A percentile compares a stretch with the other conserved stretches of the same genome.
phyloP scores from a whole-genome alignment of 2,888 invertebrate species.

The Ophion costatus region DNA sequence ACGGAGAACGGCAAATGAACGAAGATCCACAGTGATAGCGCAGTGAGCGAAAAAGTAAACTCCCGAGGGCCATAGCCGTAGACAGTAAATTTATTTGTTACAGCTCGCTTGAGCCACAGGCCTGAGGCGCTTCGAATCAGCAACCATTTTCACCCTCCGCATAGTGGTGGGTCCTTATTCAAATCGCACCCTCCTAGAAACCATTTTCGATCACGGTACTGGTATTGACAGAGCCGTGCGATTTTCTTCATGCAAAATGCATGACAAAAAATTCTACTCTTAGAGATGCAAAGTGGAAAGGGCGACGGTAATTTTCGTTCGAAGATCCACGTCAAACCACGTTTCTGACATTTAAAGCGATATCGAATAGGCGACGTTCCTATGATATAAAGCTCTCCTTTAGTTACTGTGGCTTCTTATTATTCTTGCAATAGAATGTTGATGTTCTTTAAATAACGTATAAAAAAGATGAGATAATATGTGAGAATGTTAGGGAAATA shows the following conservation, averaged over 20 bases:
- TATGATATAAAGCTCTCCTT: background rate
- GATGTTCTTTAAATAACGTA: background rate
- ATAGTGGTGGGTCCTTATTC: conserved; percentile 73
- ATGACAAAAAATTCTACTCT: conserved; percentile 70
- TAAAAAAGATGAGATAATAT: background rate
- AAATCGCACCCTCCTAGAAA: conserved; percentile 78
- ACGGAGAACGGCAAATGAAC: conserved; percentile 57
- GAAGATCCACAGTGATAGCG: conserved; percentile 39
- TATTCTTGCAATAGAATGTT: background rate
- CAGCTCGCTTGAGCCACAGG: conserved; percentile 73
- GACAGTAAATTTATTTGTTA: conserved; percentile 77
- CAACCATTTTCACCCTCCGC: conserved; percentile 61
- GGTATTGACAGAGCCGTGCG: conserved; percentile 78
- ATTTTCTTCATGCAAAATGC: conserved; percentile 76
- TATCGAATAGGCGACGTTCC: conserved; percentile 30
- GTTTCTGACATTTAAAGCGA: conserved; percentile 54
- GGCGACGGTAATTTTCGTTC: conserved; percentile 61
- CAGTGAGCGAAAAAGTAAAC: conserved; percentile 37
- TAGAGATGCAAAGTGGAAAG: conserved; percentile 64
- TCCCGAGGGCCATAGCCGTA: conserved; percentile 38
- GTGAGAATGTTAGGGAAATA: background rate
- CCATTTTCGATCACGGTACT: conserved; percentile 80
- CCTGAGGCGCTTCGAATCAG: conserved; percentile 58
- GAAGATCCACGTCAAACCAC: conserved; percentile 51
- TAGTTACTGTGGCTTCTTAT: background rate